phyloP scores from a whole-genome alignment of 2,113 vertebrate species.

The Holacanthus passer region DNA sequence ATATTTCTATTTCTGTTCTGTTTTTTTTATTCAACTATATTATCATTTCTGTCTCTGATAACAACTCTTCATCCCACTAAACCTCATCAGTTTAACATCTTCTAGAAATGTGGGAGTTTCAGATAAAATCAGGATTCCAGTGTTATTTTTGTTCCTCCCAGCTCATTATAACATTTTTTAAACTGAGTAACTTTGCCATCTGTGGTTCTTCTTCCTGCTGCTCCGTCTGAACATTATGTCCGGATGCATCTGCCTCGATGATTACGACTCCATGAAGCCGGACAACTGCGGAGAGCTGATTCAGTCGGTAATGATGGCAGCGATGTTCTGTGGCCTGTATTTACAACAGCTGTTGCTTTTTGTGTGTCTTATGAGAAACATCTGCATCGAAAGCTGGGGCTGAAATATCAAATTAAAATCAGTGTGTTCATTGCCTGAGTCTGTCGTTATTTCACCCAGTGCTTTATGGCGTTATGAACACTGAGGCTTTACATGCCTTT shows the following conservation, averaged over 20 bases:
- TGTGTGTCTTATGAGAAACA: constrained; percentile 41
- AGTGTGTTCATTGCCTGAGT: not conserved
- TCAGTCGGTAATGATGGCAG: constrained; percentile 21
- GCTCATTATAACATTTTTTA: constrained; percentile 42
- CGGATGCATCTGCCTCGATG: constrained; percentile 27
- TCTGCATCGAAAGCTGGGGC: constrained; percentile 35
- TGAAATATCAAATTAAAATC: constrained; percentile 46
- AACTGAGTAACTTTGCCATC: constrained; percentile 18
- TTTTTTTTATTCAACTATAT: not conserved
- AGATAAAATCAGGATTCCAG: not conserved
- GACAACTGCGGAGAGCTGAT: constrained; percentile 12
- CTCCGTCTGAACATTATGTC: constrained; percentile 11
- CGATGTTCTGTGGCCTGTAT: constrained; percentile 13
- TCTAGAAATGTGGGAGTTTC: not conserved
- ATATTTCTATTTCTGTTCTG: too few relatives aligned
- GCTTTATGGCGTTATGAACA: constrained; percentile 20
- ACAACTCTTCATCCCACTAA: not conserved
- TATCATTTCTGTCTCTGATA: not conserved
- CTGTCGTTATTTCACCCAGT: not conserved
- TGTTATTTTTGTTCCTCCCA: constrained; percentile 34
- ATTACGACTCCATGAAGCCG: constrained; percentile 37
- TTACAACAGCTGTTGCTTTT: constrained; percentile 57
- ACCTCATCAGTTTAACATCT: not conserved
- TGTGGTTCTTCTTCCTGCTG: constrained; percentile 40
- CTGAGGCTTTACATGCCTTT: not conserved